Base-by-base conservation (phyloP, 2,888 invertebrate genomes). In the Adelognathus sp. region DNA sequence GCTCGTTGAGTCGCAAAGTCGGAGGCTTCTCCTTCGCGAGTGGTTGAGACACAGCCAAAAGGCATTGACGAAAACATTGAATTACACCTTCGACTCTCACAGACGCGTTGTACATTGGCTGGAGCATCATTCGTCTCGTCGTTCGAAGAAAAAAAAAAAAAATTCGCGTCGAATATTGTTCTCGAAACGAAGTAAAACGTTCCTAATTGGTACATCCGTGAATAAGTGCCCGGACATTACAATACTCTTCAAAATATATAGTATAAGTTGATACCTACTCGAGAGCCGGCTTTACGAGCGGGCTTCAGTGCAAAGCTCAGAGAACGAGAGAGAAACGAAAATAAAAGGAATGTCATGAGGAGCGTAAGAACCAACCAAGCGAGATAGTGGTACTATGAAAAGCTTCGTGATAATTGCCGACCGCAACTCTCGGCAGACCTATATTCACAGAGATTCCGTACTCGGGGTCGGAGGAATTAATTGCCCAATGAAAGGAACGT, bases 121-220 rank as follows among this genome's bases (percentile, higher is more conserved):
- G 29, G 44, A 44, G 60, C 36, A 52, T 74, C 52, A 58, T 64
- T n/a, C 54, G 41, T 66, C 39, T 56, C 70, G n/a, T 71, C 46
- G 58, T 71, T 61, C 52, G 44, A 74, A n/a, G n/a, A n/a, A n/a
- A n/a, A n/a, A n/a, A n/a, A n/a, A n/a, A n/a, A n/a, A 36, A 24
- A 50, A 36, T 21, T 39, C 50, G 44, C n/a, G 64, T 70, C 60
- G 74, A 66, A 74, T 78, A 78, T 74, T 78, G 74, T 82, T 82
- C 81, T 83, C 80, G 81, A 84, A 84, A 82, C 78, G 74, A 79
- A 81, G 81, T 78, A 79, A 80, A 82, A 80, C 80, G 69, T 79
- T 67, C 76, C 72, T 83, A 85, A 85, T 85, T 85, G 84, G 82
- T 82, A 82, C 81, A 85, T 83, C 82, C 81, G 81, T 83, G 50